Conservation (phyloP, 2,797 vertebrate species). For the Dipus sagitta region DNA sequence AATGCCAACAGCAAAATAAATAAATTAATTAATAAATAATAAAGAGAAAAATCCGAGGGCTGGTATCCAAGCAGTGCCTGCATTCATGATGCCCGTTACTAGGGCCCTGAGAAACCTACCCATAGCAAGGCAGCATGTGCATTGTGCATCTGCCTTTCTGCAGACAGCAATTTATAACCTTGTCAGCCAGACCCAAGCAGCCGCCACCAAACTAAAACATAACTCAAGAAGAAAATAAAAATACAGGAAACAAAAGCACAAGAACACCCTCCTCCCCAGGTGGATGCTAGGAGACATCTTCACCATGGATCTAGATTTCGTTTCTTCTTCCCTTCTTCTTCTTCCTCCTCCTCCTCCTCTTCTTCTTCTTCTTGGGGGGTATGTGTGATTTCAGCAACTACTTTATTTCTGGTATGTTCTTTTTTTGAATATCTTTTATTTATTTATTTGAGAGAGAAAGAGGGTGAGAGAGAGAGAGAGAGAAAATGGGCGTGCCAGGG, state of each 20-base stretch:
- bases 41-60: neutral
- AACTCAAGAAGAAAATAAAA: neutral
- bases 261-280: neutral
- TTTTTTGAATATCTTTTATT: no score
- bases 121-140: neutral
- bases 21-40: no score
- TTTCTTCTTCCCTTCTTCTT: no score
- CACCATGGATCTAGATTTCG: neutral
- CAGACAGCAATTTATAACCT: neutral
- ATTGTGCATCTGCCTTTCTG: neutral
- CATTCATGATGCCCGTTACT: neutral
- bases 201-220: neutral
- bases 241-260: neutral
- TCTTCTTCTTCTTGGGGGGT: no score
- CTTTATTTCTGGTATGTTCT: neutral
- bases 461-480: no score
- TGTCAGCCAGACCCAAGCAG: conserved; percentile 25
- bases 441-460: no score
- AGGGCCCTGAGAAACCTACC: neutral
- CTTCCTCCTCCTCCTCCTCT: no score
- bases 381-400: neutral
- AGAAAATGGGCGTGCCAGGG: no score
- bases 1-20: neutral
- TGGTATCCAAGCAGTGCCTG: neutral
- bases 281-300: conserved; percentile 12